phyloP scores from a whole-genome alignment of 2,113 vertebrate species.

The Recurvirostra avosetta region DNA sequence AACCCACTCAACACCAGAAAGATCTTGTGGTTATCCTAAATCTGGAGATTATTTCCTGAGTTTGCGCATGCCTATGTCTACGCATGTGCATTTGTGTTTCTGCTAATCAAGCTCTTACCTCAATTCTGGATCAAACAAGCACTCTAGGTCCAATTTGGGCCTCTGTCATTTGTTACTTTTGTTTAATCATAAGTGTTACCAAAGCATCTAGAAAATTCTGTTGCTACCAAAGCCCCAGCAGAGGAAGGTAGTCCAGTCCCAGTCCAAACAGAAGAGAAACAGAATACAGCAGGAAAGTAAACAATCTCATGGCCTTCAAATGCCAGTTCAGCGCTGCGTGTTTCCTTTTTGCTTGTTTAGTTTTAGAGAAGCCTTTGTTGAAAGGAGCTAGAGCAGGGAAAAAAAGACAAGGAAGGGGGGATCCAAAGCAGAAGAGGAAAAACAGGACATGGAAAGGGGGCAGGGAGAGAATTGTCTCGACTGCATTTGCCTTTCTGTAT shows the following conservation, averaged over 20 bases:
- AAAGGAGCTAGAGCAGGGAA: neutral
- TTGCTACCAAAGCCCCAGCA: neutral
- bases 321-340: neutral
- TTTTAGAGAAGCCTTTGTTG: neutral
- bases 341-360: neutral
- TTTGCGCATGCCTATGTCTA: neutral
- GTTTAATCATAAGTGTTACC: neutral
- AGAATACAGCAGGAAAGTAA: neutral
- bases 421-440: neutral
- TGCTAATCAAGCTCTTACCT: neutral
- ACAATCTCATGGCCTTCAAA: neutral
- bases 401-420: neutral
- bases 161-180: neutral
- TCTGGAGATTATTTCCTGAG: neutral
- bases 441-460: neutral
- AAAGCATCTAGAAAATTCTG: neutral
- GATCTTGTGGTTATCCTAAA: neutral
- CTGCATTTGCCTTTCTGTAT: neutral
- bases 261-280: neutral
- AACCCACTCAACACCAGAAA: neutral
- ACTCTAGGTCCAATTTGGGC: neutral
- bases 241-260: neutral
- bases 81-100: neutral
- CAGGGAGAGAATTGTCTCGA: neutral
- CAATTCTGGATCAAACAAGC: neutral